Base-by-base conservation (phyloP, 1,140 invertebrate genomes). In the Zaprionus camerounensis region DNA sequence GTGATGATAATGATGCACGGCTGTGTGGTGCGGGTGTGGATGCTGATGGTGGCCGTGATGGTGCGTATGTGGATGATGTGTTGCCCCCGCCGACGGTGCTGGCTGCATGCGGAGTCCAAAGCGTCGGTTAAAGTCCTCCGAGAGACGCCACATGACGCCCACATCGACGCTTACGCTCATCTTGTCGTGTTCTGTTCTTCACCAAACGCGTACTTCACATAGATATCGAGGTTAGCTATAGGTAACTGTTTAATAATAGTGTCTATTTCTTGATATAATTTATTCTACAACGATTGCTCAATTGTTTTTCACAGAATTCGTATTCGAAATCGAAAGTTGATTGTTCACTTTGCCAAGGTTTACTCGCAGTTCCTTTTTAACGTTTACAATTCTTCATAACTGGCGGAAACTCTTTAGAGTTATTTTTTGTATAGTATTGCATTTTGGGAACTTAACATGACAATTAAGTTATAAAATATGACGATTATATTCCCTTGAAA, bases 81-180 rank as follows among this genome's bases (percentile, higher is more conserved):
- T 53, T 61, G 78, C 79, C 72, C 87, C n/a, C 75, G 86, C 80
- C 75, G 90, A 15, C 74, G 87, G 81, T 6, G 88, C 70, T 22
- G 91, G 63, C 63, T 92, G 92, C 90, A 93, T 91, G 5, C 92
- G 87, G 17, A 92, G 80, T 12, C 88, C 92, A 61, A 93, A 93
- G 15, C 92, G 91, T 6, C 92, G 78, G 67, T 92, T 93, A 61
- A 93, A 91, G 63, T 93, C 92, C 72, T 92, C 92, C 22, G 92
- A 92, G 15, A 93, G 87, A 78, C 92, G 92, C 92, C 92, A 93
- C 92, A 93, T 93, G 59, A 93, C 92, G 76, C 92, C 92, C 69
- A 92, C 91, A 76, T 93, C 92, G 34, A 93, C 91, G 76, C 92
- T 91, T 38, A 93, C 92, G 78, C 92, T 93, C 92, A 93, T 92